Evolutionary conservation across 2,113 vertebrate genomes (phyloP).

Genomic region (Cepphus grylle): DNA sequence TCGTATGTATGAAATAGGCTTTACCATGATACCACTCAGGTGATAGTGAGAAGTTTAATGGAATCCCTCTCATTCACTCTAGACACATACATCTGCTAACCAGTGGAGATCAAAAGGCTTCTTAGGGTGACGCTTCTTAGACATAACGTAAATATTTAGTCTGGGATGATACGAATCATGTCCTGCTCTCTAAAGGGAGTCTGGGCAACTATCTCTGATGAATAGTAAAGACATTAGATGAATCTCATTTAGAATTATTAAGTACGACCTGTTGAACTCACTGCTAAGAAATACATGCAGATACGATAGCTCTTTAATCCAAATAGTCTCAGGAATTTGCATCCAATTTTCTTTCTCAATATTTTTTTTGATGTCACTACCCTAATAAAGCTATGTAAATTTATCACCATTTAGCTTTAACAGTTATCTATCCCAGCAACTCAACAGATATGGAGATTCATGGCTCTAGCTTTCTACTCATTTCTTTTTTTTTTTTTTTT

Average conservation of each 20-base stretch:
- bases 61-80: background rate
- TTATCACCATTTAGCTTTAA: background rate
- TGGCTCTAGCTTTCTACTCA: background rate
- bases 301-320: background rate
- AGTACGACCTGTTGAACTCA: background rate
- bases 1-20: background rate
- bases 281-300: background rate
- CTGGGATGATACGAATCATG: background rate
- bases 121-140: rapidly evolving
- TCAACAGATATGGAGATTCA: background rate
- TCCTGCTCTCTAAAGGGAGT: background rate
- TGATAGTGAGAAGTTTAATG: background rate
- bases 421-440: background rate
- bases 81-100: background rate
- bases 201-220: background rate
- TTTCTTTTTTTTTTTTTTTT: background rate
- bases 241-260: background rate
- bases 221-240: background rate
- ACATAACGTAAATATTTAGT: background rate
- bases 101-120: background rate
- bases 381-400: background rate
- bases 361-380: background rate
- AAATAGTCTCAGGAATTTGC: background rate
- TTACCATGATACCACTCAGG: background rate
- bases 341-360: background rate